A percentile compares a stretch with the other conserved stretches of the same genome.
Evolutionary conservation across 1,140 invertebrate species (phyloP).

Genomic region (Phortica variegata): DNA sequence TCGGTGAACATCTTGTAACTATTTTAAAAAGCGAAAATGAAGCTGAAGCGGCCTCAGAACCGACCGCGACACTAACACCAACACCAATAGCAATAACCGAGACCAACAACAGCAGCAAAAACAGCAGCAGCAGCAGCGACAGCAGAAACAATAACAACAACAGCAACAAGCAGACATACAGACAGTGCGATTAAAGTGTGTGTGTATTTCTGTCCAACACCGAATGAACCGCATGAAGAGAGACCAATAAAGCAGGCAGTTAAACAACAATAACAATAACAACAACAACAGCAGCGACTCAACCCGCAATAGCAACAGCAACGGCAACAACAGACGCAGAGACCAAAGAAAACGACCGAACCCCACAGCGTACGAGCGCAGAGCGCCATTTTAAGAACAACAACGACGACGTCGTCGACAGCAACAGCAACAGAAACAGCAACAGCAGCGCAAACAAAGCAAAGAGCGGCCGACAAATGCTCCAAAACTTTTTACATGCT

Average conservation of each 20-base stretch:
- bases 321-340: background rate
- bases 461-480: too few relatives aligned
- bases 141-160: constrained; percentile 3
- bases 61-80: constrained; percentile 3
- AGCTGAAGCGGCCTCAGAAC: constrained; percentile 28
- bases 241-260: too few relatives aligned
- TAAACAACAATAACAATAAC: constrained; percentile 3
- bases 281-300: constrained; percentile 3
- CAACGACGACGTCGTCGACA: too few relatives aligned
- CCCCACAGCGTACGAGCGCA: too few relatives aligned
- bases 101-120: constrained; percentile 17
- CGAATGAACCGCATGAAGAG: too few relatives aligned
- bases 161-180: background rate
- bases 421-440: too few relatives aligned
- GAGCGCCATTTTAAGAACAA: too few relatives aligned
- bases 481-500: too few relatives aligned
- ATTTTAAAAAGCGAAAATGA: constrained; percentile 49
- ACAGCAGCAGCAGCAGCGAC: constrained; percentile 12
- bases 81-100: constrained; percentile 18
- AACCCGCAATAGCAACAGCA: background rate
- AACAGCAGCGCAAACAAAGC: too few relatives aligned
- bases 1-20: constrained; percentile 57
- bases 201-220: too few relatives aligned
- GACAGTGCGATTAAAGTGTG: too few relatives aligned
- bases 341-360: too few relatives aligned